Evolutionary conservation across 2,797 vertebrate species (phyloP).

Genomic region (Notamacropus eugenii): DNA sequence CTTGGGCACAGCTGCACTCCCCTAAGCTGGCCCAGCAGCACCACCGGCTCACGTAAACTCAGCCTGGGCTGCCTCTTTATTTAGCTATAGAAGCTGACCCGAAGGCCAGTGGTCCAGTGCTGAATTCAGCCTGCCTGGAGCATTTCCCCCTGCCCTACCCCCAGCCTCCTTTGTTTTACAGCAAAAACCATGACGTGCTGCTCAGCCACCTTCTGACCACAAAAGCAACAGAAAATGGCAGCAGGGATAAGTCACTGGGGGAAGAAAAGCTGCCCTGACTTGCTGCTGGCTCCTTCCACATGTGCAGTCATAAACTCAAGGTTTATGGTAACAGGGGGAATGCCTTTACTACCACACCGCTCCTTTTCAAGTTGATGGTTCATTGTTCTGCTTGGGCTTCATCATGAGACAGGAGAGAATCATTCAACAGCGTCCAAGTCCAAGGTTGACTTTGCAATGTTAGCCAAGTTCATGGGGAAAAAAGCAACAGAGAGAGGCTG

Average conservation of each 20-base stretch:
- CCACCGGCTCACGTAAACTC: slow-evolving; percentile 75
- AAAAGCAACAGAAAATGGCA: slow-evolving; percentile 59
- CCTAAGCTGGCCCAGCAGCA: slow-evolving; percentile 81
- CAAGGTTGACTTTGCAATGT: slow-evolving; percentile 10
- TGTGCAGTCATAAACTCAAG: slow-evolving; percentile 71
- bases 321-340: slow-evolving; percentile 73
- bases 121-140: slow-evolving; percentile 76
- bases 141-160: slow-evolving; percentile 50
- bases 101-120: slow-evolving; percentile 52
- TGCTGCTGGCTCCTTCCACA: slow-evolving; percentile 15
- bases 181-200: slow-evolving; percentile 62
- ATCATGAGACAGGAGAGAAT: slow-evolving; percentile 39
- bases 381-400: slow-evolving; percentile 55
- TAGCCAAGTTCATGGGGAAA: slow-evolving; percentile 55
- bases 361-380: slow-evolving; percentile 64
- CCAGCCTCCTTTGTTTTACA: slow-evolving; percentile 35
- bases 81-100: slow-evolving; percentile 74
- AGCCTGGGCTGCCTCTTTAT: slow-evolving; percentile 68
- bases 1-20: slow-evolving; percentile 75
- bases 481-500: slow-evolving; percentile 26
- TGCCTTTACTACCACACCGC: slow-evolving; percentile 62
- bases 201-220: slow-evolving; percentile 73
- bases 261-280: slow-evolving; percentile 58
- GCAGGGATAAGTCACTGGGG: slow-evolving; percentile 64
- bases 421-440: slow-evolving; percentile 47